Percentiles rank a stretch among this genome's conserved stretches.
phyloP scores from a whole-genome alignment of 2,888 invertebrate species.

The Pyrgus malvae region DNA sequence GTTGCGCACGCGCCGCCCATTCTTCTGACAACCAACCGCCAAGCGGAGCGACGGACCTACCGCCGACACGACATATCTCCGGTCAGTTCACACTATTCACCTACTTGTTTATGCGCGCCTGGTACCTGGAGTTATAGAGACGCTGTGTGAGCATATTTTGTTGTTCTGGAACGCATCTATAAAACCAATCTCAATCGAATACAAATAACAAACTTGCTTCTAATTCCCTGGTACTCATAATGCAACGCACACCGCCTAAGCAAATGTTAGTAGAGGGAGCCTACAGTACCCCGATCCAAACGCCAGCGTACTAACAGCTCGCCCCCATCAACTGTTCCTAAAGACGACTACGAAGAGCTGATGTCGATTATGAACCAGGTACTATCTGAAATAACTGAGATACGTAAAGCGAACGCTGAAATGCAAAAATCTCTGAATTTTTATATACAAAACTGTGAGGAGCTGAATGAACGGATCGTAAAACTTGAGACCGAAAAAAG shows the following conservation, averaged over 20 bases:
- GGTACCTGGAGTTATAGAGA: not conserved
- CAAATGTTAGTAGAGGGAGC: not conserved
- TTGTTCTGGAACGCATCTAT: too few relatives aligned
- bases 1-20: not conserved
- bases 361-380: not conserved
- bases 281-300: not conserved
- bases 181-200: too few relatives aligned
- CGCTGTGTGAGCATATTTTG: too few relatives aligned
- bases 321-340: not conserved
- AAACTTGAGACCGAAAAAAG: not conserved
- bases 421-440: not conserved
- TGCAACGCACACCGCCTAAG: not conserved
- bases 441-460: not conserved
- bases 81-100: not conserved
- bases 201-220: too few relatives aligned
- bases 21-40: not conserved
- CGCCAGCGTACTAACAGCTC: not conserved
- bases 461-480: not conserved
- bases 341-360: not conserved
- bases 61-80: not conserved
- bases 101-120: not conserved
- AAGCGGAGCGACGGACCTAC: not conserved
- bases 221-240: too few relatives aligned
- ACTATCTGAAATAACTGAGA: not conserved
- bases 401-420: not conserved